Evolutionary conservation across 2,113 vertebrate genomes (phyloP).

Genomic region (Leptodactylus fuscus): DNA sequence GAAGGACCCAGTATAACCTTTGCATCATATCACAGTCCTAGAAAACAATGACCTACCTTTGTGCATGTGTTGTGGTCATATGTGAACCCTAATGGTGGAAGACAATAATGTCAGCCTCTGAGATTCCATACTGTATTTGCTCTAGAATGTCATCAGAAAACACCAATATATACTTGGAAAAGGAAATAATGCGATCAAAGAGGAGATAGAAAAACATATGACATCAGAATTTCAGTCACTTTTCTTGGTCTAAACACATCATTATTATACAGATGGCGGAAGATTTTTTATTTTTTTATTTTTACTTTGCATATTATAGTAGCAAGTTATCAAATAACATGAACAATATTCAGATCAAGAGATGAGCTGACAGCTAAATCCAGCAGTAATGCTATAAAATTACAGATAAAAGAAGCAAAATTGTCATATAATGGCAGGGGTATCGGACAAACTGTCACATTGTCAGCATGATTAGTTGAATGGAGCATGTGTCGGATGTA

Average conservation of each 20-base stretch:
- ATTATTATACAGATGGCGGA: background rate
- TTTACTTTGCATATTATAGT: slow-evolving; percentile 7
- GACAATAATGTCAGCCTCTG: too few relatives aligned
- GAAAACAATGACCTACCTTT: background rate
- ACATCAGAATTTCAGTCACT: background rate
- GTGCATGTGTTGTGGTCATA: too few relatives aligned
- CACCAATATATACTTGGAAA: background rate
- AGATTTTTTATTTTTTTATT: background rate
- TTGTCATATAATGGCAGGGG: background rate
- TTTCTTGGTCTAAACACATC: background rate
- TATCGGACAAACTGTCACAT: slow-evolving; percentile 29
- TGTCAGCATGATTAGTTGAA: background rate
- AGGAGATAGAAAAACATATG: background rate
- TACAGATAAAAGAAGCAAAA: slow-evolving; percentile 37
- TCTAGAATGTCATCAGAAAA: background rate
- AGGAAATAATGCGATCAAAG: background rate
- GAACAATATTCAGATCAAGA: slow-evolving; percentile 33
- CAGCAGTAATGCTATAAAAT: slow-evolving; percentile 45
- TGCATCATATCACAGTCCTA: too few relatives aligned
- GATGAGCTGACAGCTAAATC: slow-evolving; percentile 34
- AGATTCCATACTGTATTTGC: background rate
- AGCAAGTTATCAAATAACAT: background rate
- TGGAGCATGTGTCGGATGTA: background rate
- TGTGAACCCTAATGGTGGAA: too few relatives aligned
- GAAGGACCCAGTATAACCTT: too few relatives aligned